phyloP scores from a whole-genome alignment of 2,797 vertebrate genomes.

The Brotogeris chrysoptera region DNA sequence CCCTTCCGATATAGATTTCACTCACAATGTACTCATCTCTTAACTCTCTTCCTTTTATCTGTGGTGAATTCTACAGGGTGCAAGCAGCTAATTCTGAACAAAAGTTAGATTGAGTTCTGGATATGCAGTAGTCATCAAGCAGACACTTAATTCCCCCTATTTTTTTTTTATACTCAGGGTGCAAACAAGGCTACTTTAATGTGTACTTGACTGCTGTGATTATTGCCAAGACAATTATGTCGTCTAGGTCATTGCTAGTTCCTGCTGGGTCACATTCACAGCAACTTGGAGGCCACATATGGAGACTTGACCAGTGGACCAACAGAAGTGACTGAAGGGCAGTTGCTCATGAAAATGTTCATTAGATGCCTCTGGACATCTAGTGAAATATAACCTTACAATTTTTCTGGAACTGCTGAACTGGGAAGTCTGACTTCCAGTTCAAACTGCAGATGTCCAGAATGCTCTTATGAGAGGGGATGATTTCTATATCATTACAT shows the following conservation, averaged over 20 bases:
- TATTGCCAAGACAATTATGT: background rate
- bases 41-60: background rate
- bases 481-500: background rate
- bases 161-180: background rate
- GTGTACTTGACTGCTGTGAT: background rate
- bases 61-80: background rate
- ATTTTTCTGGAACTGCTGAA: background rate
- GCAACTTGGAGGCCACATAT: background rate
- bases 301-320: background rate
- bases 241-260: background rate
- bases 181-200: background rate
- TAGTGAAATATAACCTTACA: background rate
- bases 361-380: background rate
- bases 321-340: background rate
- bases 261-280: background rate
- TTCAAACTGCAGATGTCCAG: background rate
- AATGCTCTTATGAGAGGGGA: background rate
- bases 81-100: background rate
- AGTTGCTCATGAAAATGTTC: background rate
- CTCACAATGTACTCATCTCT: background rate
- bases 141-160: background rate
- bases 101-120: background rate
- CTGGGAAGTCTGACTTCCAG: background rate
- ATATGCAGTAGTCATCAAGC: background rate
- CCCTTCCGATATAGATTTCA: background rate